Evolutionary conservation across 2,797 vertebrate species (phyloP).

Genomic region (Meda fulgida): DNA sequence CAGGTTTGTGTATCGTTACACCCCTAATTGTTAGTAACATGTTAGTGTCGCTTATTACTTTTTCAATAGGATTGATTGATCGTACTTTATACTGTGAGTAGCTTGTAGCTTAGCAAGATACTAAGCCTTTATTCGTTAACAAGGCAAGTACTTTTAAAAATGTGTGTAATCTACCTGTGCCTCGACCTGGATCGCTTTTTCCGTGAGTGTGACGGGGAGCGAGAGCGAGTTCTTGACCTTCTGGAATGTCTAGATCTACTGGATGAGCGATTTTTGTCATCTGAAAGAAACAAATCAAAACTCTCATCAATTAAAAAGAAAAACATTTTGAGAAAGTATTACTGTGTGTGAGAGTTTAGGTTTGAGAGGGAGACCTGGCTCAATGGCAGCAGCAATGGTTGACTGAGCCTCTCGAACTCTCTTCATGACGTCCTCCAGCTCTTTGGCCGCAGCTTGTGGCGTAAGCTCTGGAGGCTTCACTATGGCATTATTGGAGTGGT

Average conservation of each 20-base stretch:
- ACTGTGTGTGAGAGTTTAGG: background rate
- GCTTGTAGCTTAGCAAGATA: background rate
- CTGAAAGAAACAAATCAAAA: conserved; percentile 66
- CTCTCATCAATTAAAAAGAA: background rate
- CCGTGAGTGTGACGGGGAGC: conserved; percentile 80
- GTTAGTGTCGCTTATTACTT: background rate
- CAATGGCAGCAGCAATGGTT: conserved; percentile 95
- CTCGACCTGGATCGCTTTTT: conserved; percentile 90
- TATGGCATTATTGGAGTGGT: conserved; percentile 99
- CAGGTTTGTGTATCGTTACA: too few relatives aligned
- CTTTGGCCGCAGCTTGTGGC: conserved; percentile 96
- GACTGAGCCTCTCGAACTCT: conserved; percentile 94
- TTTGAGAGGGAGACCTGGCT: conserved; percentile 82
- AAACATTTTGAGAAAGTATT: background rate
- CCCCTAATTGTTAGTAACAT: background rate
- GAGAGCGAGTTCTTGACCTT: conserved; percentile 77
- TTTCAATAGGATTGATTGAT: background rate
- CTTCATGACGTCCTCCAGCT: conserved; percentile 97
- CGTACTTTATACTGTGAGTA: background rate
- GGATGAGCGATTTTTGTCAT: conserved; percentile 79
- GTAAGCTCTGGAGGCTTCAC: conserved; percentile 97
- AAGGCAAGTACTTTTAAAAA: background rate
- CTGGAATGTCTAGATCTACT: conserved; percentile 64
- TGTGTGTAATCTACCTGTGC: conserved; percentile 80
- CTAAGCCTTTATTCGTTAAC: background rate